Percentiles rank a stretch among this genome's conserved stretches.
Conservation (phyloP, 2,113 vertebrate genomes). For the Pollimyrus isidori region DNA sequence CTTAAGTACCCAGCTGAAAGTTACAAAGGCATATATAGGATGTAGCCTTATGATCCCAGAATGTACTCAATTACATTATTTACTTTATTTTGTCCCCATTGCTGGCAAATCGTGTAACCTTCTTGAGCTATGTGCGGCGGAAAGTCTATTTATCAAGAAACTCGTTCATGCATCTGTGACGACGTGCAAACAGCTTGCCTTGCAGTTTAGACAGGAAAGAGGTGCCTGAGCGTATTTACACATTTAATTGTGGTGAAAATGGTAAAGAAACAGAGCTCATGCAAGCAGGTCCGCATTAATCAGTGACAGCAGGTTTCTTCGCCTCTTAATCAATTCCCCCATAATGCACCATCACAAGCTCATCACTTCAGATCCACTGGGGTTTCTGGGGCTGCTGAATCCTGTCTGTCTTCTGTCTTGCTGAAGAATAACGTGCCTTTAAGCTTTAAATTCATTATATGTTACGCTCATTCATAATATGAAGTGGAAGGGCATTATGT, state of each 20-base stretch:
- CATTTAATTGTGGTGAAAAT: neutral
- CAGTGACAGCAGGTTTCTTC: neutral
- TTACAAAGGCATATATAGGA: neutral
- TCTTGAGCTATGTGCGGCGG: neutral
- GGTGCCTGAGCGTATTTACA: neutral
- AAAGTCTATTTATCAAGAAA: neutral
- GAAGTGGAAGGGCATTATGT: neutral
- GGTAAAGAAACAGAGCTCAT: neutral
- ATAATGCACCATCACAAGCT: neutral
- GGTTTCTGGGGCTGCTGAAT: neutral
- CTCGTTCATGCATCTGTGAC: neutral
- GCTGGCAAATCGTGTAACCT: neutral
- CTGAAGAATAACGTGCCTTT: neutral
- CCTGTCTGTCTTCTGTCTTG: neutral
- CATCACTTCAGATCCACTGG: neutral
- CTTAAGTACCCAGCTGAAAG: neutral
- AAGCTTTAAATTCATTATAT: neutral
- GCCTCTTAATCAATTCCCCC: constrained; percentile 10
- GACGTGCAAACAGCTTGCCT: neutral
- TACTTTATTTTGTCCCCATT: neutral
- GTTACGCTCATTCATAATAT: neutral
- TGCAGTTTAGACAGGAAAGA: neutral
- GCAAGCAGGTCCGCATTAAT: neutral
- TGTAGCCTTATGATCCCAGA: neutral
- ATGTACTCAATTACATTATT: neutral